These are phyloP conservation scores for Elysia crispata DNA, from an alignment of 2,888 invertebrate species.

Conservation along the genomic window DNA sequence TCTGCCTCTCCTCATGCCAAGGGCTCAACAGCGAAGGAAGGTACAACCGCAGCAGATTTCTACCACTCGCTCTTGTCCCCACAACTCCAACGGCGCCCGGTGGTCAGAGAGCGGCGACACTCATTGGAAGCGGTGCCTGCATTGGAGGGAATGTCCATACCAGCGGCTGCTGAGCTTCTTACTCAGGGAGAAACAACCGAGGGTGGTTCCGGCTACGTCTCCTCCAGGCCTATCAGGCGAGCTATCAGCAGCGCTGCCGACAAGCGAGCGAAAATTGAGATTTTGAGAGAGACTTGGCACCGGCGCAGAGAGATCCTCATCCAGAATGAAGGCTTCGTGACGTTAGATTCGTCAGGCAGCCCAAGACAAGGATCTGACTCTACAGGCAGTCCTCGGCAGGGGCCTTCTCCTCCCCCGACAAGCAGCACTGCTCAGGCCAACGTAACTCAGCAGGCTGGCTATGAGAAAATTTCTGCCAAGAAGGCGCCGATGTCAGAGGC, in stretches of 20 bases:
- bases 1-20: too few relatives aligned
- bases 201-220: background rate
- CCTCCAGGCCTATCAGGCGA: conserved; percentile 30
- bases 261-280: conserved; percentile 50
- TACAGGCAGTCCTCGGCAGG: conserved; percentile 14
- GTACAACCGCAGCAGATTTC: background rate
- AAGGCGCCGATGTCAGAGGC: too few relatives aligned
- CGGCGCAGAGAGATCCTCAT: conserved; percentile 53
- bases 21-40: background rate
- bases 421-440: too few relatives aligned
- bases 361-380: background rate
- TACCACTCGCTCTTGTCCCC: background rate
- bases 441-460: too few relatives aligned
- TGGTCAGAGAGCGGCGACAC: conserved; percentile 6
- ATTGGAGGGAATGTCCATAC: background rate
- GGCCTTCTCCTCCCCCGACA: too few relatives aligned
- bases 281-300: conserved; percentile 52
- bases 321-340: conserved; percentile 51
- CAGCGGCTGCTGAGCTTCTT: background rate
- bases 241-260: conserved; percentile 49
- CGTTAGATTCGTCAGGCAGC: background rate
- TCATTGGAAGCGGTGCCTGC: conserved; percentile 1
- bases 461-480: too few relatives aligned
- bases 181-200: background rate
- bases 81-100: background rate